These are phyloP conservation scores for Nyctibius grandis DNA, from an alignment of 2,797 vertebrate genomes.

Conservation along the genomic window DNA sequence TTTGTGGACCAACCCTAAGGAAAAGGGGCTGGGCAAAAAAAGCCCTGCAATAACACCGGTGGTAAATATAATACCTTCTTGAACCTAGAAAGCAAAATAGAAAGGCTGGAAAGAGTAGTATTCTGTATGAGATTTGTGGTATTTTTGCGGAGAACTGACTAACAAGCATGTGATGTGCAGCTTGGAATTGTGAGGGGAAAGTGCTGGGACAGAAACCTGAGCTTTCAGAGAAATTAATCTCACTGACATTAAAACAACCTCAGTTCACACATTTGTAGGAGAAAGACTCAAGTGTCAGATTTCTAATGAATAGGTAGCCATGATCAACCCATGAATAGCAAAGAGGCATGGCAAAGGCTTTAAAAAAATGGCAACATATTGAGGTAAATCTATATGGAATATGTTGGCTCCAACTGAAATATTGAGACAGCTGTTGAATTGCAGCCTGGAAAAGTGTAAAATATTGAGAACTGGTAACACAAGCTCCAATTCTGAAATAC, in stretches of 20 bases:
- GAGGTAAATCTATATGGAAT: conserved; percentile 17
- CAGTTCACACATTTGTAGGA: neutral
- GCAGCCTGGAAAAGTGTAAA: conserved; percentile 41
- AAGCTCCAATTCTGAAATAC: neutral
- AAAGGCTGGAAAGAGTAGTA: neutral
- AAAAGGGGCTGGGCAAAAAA: neutral
- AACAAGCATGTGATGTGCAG: conserved; percentile 12
- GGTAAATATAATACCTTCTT: neutral
- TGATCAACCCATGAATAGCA: neutral
- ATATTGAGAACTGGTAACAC: conserved; percentile 28
- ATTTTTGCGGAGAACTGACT: conserved; percentile 20
- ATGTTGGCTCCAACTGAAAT: conserved; percentile 17
- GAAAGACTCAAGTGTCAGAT: neutral
- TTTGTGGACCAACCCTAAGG: neutral
- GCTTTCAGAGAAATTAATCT: conserved; percentile 12
- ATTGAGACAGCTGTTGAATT: conserved; percentile 55
- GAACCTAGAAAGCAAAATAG: neutral
- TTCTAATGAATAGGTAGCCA: neutral
- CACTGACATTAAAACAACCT: neutral
- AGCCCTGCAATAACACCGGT: neutral
- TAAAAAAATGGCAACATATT: neutral
- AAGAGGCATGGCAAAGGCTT: neutral
- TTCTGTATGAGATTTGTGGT: neutral
- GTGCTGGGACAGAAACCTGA: conserved; percentile 15
- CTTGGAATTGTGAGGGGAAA: conserved; percentile 2